A percentile compares a stretch with the other conserved stretches of the same genome.
Evolutionary conservation across 2,888 invertebrate species (phyloP).

Genomic region (Tachystola acroxantha): DNA sequence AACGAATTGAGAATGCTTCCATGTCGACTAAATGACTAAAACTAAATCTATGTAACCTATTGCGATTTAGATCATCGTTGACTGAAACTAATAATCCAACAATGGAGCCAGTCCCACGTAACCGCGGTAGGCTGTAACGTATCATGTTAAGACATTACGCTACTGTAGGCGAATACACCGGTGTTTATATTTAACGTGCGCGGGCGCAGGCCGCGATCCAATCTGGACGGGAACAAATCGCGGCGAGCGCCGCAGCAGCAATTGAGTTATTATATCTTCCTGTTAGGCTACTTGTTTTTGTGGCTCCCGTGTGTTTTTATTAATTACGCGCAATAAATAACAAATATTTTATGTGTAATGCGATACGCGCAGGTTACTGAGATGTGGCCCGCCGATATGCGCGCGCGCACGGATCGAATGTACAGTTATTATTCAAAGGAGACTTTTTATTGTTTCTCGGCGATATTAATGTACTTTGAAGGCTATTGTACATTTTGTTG

Average conservation of each 20-base stretch:
- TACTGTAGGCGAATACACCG: conserved; percentile 45
- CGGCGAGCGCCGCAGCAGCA: conserved; percentile 55
- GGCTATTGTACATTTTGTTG: conserved; percentile 24
- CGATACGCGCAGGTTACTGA: conserved; percentile 58
- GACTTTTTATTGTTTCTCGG: conserved; percentile 60
- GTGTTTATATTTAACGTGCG: conserved; percentile 51
- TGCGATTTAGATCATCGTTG: neutral
- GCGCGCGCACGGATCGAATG: conserved; percentile 41
- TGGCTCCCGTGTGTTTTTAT: conserved; percentile 73
- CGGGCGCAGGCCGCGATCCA: conserved; percentile 43
- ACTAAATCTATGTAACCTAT: too few relatives aligned
- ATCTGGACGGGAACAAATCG: conserved; percentile 75
- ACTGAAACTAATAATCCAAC: conserved; percentile 1
- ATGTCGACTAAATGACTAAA: too few relatives aligned
- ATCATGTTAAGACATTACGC: conserved; percentile 70
- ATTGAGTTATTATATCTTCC: conserved; percentile 79
- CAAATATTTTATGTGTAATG: conserved; percentile 75
- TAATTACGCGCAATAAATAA: conserved; percentile 76
- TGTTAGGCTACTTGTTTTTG: conserved; percentile 76
- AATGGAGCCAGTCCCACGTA: conserved; percentile 39
- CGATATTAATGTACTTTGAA: conserved; percentile 47
- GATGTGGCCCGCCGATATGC: conserved; percentile 60
- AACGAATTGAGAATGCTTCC: too few relatives aligned
- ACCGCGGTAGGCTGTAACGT: conserved; percentile 44
- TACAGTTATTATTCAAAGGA: conserved; percentile 63